Conservation (phyloP, 2,797 vertebrate genomes). For the Enteromius paludinosus region DNA sequence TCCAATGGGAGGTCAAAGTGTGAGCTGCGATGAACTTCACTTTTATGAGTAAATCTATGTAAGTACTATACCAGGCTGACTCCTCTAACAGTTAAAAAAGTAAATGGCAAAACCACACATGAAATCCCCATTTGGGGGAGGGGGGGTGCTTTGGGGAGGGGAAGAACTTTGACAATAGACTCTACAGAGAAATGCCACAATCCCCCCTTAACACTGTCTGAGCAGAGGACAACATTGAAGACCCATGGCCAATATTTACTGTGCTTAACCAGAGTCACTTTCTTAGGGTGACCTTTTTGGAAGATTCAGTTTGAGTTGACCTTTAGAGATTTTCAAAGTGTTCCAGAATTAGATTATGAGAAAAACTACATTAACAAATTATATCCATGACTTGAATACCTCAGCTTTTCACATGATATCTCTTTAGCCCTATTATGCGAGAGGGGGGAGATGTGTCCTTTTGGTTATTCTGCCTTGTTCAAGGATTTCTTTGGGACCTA, state of each 20-base stretch:
- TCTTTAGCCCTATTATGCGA: constrained; percentile 75
- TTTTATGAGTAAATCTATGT: constrained; percentile 25
- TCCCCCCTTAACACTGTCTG: constrained; percentile 40
- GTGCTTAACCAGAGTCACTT: constrained; percentile 66
- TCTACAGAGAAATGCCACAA: constrained; percentile 29
- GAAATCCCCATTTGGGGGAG: constrained; percentile 13
- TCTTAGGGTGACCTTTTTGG: constrained; percentile 67
- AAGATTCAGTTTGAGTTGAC: constrained; percentile 81
- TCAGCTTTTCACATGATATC: constrained; percentile 81
- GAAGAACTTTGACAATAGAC: constrained; percentile 34
- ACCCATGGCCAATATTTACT: constrained; percentile 68
- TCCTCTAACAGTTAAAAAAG: constrained; percentile 29
- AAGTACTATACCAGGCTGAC: constrained; percentile 25
- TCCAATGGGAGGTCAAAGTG: constrained; percentile 28
- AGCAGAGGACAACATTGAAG: constrained; percentile 57
- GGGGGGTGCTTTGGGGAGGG: not conserved
- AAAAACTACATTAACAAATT: constrained; percentile 84
- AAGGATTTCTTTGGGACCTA: constrained; percentile 58
- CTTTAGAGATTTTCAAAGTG: constrained; percentile 80
- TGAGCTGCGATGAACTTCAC: not conserved
- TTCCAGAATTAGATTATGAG: constrained; percentile 80
- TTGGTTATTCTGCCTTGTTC: constrained; percentile 55
- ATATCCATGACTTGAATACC: constrained; percentile 78
- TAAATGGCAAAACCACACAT: constrained; percentile 52
- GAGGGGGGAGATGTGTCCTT: constrained; percentile 64